Percentiles rank a stretch among this genome's conserved stretches.
Evolutionary conservation across 2,113 vertebrate species (phyloP).

Genomic region (Misgurnus mizolepis): DNA sequence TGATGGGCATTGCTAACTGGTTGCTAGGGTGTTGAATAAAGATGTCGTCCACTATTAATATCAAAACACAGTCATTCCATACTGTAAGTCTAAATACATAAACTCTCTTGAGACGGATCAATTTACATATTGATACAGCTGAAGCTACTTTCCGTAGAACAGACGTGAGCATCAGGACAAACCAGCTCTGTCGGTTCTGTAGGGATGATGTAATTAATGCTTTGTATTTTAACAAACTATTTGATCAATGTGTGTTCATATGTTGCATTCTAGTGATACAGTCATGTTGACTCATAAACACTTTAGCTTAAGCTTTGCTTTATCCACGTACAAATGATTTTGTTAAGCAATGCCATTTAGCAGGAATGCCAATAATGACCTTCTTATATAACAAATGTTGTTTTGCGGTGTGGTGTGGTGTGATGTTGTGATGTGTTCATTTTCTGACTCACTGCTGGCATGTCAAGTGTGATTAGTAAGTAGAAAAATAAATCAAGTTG

Average conservation of each 20-base stretch:
- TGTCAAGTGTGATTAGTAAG: no score
- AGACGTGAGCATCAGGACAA: conserved; percentile 25
- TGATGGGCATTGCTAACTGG: neutral
- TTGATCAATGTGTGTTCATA: no score
- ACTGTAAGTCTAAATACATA: conserved; percentile 9
- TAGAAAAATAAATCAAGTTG: no score
- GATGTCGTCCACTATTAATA: neutral
- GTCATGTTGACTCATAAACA: no score
- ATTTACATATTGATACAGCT: conserved; percentile 30
- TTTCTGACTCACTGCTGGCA: neutral
- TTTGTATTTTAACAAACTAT: neutral
- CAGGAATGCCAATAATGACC: neutral
- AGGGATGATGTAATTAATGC: neutral
- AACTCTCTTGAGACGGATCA: conserved; percentile 12
- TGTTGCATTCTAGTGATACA: no score
- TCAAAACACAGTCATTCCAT: neutral
- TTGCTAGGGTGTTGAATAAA: neutral
- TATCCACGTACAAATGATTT: neutral
- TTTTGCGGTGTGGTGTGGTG: neutral
- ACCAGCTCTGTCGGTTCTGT: conserved; percentile 51
- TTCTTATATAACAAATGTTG: neutral
- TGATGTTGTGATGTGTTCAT: neutral
- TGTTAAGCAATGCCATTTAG: neutral
- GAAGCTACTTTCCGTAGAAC: conserved; percentile 11
- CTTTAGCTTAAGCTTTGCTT: neutral